Percentiles rank a stretch among this genome's conserved stretches.
These are phyloP conservation scores for Henicopernis longicauda DNA, from an alignment of 2,113 vertebrate genomes.

Conservation along the genomic window DNA sequence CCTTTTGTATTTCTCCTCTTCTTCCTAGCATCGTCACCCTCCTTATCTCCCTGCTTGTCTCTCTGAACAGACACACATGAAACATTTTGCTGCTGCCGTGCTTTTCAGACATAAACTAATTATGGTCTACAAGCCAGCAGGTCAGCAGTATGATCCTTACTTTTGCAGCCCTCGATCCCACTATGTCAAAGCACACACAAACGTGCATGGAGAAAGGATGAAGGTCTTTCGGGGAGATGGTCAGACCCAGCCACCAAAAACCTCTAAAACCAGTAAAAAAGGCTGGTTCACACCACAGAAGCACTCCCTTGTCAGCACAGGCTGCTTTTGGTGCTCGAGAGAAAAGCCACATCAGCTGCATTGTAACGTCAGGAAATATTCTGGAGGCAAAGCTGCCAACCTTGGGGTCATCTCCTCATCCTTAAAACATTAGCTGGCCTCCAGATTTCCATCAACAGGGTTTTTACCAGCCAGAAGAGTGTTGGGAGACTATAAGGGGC, in stretches of 20 bases:
- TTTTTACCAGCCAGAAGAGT: neutral
- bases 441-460: neutral
- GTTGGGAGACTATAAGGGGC: neutral
- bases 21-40: neutral
- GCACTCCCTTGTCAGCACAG: neutral
- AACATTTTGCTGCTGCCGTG: neutral
- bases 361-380: neutral
- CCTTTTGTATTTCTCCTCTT: neutral
- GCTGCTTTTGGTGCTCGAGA: neutral
- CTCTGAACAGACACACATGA: neutral
- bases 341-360: neutral
- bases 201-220: fast-evolving
- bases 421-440: neutral
- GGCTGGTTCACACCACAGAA: neutral
- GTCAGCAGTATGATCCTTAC: neutral
- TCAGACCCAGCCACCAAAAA: neutral
- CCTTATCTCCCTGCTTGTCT: neutral
- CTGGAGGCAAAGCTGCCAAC: neutral
- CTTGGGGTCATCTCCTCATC: neutral
- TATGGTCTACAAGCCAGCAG: neutral
- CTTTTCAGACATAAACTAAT: neutral
- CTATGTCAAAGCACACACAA: neutral
- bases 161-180: neutral
- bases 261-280: neutral
- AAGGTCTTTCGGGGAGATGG: neutral